These are phyloP conservation scores for Ips nitidus DNA, from an alignment of 1,140 invertebrate genomes.

Conservation along the genomic window DNA sequence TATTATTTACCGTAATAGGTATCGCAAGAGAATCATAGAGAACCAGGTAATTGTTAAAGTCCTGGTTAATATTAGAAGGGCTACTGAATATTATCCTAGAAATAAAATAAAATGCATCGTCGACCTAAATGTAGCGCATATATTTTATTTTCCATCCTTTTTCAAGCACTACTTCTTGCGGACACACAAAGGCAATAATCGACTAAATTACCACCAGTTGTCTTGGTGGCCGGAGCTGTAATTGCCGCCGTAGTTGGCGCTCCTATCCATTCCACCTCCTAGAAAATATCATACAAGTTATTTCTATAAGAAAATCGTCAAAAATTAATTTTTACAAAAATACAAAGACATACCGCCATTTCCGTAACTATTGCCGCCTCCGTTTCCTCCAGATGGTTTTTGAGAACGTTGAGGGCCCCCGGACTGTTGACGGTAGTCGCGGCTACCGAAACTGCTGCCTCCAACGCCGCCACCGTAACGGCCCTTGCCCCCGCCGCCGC, in stretches of 20 bases:
- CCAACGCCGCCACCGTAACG: conserved; percentile 61
- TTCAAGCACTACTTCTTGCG: background rate
- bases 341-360: conserved; percentile 42
- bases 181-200: background rate
- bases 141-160: conserved; percentile 15
- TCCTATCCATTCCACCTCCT: conserved; percentile 43
- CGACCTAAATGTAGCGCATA: conserved; percentile 16
- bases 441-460: conserved; percentile 76
- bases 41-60: no score
- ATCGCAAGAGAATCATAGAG: no score
- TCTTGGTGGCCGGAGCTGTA: conserved; percentile 46
- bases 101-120: conserved; percentile 21
- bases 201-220: conserved; percentile 45
- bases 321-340: no score
- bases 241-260: conserved; percentile 49
- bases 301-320: conserved; percentile 8
- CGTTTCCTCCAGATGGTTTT: conserved; percentile 41
- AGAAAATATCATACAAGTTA: conserved; percentile 6
- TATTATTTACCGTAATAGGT: no score
- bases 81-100: conserved; percentile 5
- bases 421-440: conserved; percentile 82
- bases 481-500: conserved; percentile 53
- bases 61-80: background rate
- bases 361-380: conserved; percentile 39
- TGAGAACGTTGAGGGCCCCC: conserved; percentile 46